Evolutionary conservation across 92 coral and sea anemone genomes (phyloP), one percentile per base, ranked within the genome.

Genomic region (Epizoanthus scotinus): DNA sequence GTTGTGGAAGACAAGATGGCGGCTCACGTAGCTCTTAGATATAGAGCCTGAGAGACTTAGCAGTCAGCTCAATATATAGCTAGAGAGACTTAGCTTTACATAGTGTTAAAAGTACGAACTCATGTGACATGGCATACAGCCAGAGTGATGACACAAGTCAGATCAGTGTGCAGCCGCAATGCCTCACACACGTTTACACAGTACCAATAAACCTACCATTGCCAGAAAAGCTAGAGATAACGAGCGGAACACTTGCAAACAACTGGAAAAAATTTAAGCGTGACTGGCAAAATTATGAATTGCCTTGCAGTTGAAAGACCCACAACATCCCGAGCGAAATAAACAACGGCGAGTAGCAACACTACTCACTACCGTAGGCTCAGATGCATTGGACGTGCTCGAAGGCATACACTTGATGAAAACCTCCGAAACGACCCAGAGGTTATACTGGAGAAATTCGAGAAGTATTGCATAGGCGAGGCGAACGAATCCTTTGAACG

Each of bases 401-500:
- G 88, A 91, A 5, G 92, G 90, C 18, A 69, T 91, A 50, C 82
- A 63, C 13, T 91, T 91, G 78, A 26, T 24, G 88, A 63, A 19
- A 80, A 80, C 6, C 74, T 83, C n/a, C 73, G 59, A 66, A 78
- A 84, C 44, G 90, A 89, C 61, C 87, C 85, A 3, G 93, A 87
- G 19, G 27, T 83, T 42, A 85, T 89, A 36, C 77, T 91, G 52
- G 71, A 73, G 47, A 82, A 92, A 70, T 66, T 89, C 50, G 93
- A 89, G 71, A 73, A 84, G 34, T 89, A 87, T 40, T 87, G 88
- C 77, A 87, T 89, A 14, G 90, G 90, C 47, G 93, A 89, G 73
- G 77, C 86, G 52, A 90, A 90, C 42, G 89, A 92, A 73, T 90
- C 86, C 21, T 87, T 82, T 66, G 92, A 90, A 82, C 71, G 92